A percentile compares a stretch with the other conserved stretches of the same genome.
Conservation (phyloP, 2,797 vertebrate species). For the Phoxinus dragarum region DNA sequence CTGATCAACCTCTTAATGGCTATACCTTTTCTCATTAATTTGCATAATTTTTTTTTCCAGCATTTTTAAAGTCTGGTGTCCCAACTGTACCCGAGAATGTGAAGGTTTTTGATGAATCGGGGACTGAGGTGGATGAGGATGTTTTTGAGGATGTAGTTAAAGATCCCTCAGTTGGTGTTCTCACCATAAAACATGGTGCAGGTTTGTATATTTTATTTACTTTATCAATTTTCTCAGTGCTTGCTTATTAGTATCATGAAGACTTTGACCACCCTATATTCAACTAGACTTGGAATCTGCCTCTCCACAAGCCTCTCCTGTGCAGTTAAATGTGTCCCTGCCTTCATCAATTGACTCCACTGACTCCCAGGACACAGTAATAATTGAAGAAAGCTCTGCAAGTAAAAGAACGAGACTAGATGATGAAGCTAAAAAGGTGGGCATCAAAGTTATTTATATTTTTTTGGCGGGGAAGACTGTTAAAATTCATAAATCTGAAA, state of each 20-base stretch:
- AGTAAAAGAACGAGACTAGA: too few species aligned
- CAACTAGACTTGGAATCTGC: not conserved
- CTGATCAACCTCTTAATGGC: not conserved
- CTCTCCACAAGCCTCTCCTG: constrained; percentile 5
- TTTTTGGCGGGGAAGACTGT: too few species aligned
- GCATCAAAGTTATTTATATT: too few species aligned
- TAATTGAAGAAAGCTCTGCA: too few species aligned
- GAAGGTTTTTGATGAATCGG: constrained; percentile 12
- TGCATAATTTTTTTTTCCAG: not conserved
- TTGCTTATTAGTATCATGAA: not conserved
- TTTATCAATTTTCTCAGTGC: not conserved
- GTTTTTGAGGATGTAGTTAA: too few species aligned
- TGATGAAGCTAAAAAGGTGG: too few species aligned
- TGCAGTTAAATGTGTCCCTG: not conserved
- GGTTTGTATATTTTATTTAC: constrained; percentile 18
- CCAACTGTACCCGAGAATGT: not conserved
- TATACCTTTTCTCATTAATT: not conserved
- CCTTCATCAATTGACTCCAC: constrained; percentile 1
- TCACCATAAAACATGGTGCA: constrained; percentile 4
- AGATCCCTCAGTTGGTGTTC: constrained; percentile 21
- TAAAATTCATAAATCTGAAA: too few species aligned
- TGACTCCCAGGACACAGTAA: too few species aligned
- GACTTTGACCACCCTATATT: not conserved
- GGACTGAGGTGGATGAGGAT: constrained; percentile 20
- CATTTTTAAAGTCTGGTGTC: constrained; percentile 5